Percentiles rank a stretch among this genome's conserved stretches.
These are phyloP conservation scores for Hipposideros larvatus DNA, from an alignment of 2,797 vertebrate species.

Conservation along the genomic window DNA sequence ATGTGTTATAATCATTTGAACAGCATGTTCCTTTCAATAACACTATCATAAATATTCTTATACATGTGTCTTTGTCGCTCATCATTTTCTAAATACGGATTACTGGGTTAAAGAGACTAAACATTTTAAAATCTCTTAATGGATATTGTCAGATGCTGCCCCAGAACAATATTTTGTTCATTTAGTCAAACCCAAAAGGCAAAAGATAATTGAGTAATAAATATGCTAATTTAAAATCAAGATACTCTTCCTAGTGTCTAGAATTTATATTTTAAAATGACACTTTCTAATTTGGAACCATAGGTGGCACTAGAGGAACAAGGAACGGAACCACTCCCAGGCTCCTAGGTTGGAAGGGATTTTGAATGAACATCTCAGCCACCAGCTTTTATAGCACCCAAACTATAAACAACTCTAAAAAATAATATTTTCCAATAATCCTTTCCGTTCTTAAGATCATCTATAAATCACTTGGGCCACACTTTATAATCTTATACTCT, in stretches of 20 bases:
- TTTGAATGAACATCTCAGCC: not conserved
- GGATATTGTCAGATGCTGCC: not conserved
- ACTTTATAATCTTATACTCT: not conserved
- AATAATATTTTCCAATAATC: not conserved
- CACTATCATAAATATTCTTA: slow-evolving; percentile 11
- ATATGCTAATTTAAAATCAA: slow-evolving; percentile 36
- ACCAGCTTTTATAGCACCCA: not conserved
- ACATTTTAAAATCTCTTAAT: not conserved
- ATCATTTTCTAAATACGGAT: slow-evolving; percentile 5
- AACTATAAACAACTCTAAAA: not conserved
- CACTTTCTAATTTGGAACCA: slow-evolving; percentile 57
- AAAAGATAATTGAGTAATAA: slow-evolving; percentile 46
- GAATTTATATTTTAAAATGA: slow-evolving; percentile 15
- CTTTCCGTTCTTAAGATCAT: not conserved
- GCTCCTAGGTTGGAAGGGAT: not conserved
- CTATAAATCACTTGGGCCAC: not conserved
- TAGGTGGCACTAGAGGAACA: slow-evolving; percentile 75
- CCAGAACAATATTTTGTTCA: not conserved
- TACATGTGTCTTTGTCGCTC: not conserved
- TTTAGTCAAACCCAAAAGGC: not conserved
- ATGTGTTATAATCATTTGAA: not conserved
- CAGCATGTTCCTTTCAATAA: not conserved
- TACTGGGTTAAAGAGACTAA: slow-evolving; percentile 24
- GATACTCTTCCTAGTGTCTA: not conserved
- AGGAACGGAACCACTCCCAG: not conserved